Percentiles rank a stretch among this genome's conserved stretches.
These are phyloP conservation scores for Leptinotarsa tumamoca DNA, from an alignment of 2,888 invertebrate species.

Conservation along the genomic window DNA sequence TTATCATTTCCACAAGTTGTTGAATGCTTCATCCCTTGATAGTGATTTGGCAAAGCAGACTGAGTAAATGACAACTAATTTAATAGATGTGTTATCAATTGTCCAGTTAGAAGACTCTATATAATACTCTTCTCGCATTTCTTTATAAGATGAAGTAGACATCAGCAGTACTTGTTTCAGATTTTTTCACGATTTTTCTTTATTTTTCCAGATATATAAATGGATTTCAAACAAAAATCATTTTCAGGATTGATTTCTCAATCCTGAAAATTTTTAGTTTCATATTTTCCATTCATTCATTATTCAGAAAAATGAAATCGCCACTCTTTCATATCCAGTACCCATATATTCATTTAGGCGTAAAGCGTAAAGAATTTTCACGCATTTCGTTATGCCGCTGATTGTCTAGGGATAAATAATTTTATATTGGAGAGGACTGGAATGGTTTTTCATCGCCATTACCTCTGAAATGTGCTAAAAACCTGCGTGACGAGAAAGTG, in stretches of 20 bases:
- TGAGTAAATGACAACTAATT: too few relatives aligned
- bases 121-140: too few relatives aligned
- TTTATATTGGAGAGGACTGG: neutral
- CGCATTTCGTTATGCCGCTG: neutral
- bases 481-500: too few relatives aligned
- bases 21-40: too few relatives aligned
- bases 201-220: too few relatives aligned
- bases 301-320: neutral
- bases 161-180: too few relatives aligned
- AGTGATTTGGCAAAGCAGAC: too few relatives aligned
- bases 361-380: neutral
- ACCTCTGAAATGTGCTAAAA: neutral
- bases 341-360: neutral
- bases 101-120: too few relatives aligned
- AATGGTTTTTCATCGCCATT: neutral
- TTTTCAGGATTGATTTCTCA: neutral
- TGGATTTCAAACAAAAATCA: too few relatives aligned
- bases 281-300: neutral
- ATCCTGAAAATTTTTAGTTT: neutral
- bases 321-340: neutral
- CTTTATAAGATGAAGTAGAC: too few relatives aligned
- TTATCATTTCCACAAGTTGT: too few relatives aligned
- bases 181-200: too few relatives aligned
- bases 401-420: slow-evolving; percentile 14
- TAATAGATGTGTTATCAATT: neutral